These are phyloP conservation scores for Thymelicus sylvestris DNA, from an alignment of 2,888 invertebrate genomes.

Conservation along the genomic window DNA sequence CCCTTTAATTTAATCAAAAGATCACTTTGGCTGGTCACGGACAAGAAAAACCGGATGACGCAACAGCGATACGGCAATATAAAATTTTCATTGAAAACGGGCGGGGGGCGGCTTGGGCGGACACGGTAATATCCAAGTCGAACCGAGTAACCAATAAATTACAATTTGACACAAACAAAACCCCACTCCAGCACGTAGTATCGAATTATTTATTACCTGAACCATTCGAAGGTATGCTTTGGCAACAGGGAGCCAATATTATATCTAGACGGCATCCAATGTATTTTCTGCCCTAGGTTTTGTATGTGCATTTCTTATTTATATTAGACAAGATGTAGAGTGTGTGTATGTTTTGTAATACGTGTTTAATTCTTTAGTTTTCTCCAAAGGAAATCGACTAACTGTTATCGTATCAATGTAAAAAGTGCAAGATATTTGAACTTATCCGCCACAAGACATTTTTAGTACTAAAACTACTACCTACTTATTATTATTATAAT, in stretches of 20 bases:
- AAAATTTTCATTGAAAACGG: conserved; percentile 77
- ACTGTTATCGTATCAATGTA: no score
- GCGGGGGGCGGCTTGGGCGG: conserved; percentile 55
- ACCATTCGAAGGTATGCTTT: conserved; percentile 27
- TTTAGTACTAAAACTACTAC: no score
- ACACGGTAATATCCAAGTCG: conserved; percentile 78
- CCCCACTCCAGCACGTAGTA: conserved; percentile 70
- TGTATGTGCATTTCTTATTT: neutral
- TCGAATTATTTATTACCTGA: conserved; percentile 74
- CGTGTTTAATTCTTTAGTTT: no score
- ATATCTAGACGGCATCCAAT: conserved; percentile 23
- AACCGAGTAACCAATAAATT: conserved; percentile 80
- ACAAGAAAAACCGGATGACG: conserved; percentile 80
- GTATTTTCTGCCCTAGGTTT: neutral
- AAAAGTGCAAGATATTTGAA: no score
- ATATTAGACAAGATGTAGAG: no score
- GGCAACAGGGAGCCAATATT: conserved; percentile 23
- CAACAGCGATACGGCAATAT: conserved; percentile 75
- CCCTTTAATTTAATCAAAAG: conserved; percentile 84
- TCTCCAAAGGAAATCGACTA: no score
- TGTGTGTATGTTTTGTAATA: no score
- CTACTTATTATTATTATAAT: no score
- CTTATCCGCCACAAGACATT: no score
- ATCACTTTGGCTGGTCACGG: conserved; percentile 79
- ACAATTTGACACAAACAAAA: conserved; percentile 83